Evolutionary conservation across 2,797 vertebrate species (phyloP).

Genomic region (Gymnoscopelus braueri): DNA sequence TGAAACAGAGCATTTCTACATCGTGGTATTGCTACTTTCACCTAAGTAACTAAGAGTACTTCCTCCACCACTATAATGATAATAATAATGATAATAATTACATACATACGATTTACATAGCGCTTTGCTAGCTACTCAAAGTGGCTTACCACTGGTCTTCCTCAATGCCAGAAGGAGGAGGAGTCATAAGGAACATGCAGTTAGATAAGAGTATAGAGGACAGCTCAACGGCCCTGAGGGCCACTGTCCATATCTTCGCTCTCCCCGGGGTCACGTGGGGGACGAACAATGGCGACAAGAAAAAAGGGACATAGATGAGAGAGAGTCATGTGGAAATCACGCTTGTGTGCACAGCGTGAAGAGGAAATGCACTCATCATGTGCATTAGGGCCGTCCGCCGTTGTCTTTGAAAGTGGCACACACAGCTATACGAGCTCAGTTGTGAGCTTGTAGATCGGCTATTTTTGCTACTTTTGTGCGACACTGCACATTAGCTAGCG

Average conservation of each 20-base stretch:
- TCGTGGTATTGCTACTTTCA: no score
- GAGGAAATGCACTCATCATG: conserved; percentile 33
- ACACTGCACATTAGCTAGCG: no score
- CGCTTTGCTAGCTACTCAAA: no score
- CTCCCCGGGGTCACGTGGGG: not conserved
- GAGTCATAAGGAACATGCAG: conserved; percentile 6
- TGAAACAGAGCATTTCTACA: no score
- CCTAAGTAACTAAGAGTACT: no score
- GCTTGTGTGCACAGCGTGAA: conserved; percentile 43
- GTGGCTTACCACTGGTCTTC: conserved; percentile 8
- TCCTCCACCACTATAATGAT: no score
- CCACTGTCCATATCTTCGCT: conserved; percentile 7
- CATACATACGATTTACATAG: no score
- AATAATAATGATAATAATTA: no score
- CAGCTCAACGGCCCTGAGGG: conserved; percentile 40
- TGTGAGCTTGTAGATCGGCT: not conserved
- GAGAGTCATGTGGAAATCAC: conserved; percentile 47
- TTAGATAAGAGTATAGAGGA: conserved; percentile 14
- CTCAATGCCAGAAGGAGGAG: conserved; percentile 29
- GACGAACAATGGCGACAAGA: conserved; percentile 47
- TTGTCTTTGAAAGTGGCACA: conserved; percentile 1
- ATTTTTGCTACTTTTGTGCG: no score
- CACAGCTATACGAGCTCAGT: not conserved
- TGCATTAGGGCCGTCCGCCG: conserved; percentile 38
- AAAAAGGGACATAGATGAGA: conserved; percentile 16